These are phyloP conservation scores for Oophaga sylvatica DNA, from an alignment of 2,797 vertebrate species.

Conservation along the genomic window DNA sequence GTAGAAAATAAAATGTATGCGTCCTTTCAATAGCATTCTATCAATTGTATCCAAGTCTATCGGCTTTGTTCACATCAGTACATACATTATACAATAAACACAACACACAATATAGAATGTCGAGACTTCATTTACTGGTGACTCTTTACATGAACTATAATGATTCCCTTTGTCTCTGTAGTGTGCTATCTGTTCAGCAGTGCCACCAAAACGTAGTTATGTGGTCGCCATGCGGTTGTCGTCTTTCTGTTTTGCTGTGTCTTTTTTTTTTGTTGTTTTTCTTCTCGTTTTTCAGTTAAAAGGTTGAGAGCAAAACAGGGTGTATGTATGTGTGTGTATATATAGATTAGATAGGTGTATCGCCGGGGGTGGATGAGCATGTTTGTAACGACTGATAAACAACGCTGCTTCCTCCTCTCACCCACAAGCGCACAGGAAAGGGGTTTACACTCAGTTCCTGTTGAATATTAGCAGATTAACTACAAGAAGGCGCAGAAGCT, in stretches of 20 bases:
- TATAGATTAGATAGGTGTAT: slow-evolving; percentile 58
- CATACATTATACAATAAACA: slow-evolving; percentile 14
- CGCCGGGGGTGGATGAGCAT: slow-evolving; percentile 48
- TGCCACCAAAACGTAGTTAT: slow-evolving; percentile 32
- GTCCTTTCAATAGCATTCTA: neutral
- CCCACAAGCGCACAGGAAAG: slow-evolving; percentile 59
- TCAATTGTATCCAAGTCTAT: neutral
- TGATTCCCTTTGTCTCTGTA: slow-evolving; percentile 40
- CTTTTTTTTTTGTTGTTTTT: neutral
- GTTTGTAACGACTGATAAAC: slow-evolving; percentile 57
- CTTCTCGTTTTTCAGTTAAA: slow-evolving; percentile 43
- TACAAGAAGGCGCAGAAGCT: slow-evolving; percentile 30
- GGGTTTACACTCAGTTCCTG: slow-evolving; percentile 58
- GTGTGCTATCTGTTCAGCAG: slow-evolving; percentile 35
- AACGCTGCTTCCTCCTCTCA: slow-evolving; percentile 63
- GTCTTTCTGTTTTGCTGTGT: slow-evolving; percentile 14
- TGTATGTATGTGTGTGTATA: slow-evolving; percentile 40
- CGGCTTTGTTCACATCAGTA: neutral
- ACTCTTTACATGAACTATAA: slow-evolving; percentile 10
- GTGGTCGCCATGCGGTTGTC: slow-evolving; percentile 48
- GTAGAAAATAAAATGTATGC: neutral
- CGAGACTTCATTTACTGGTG: slow-evolving; percentile 21
- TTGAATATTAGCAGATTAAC: slow-evolving; percentile 58
- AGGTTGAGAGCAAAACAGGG: neutral
- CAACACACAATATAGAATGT: neutral